A percentile compares a stretch with the other conserved stretches of the same genome.
Conservation (phyloP, 2,113 vertebrate species). For the Dinomys branickii region DNA sequence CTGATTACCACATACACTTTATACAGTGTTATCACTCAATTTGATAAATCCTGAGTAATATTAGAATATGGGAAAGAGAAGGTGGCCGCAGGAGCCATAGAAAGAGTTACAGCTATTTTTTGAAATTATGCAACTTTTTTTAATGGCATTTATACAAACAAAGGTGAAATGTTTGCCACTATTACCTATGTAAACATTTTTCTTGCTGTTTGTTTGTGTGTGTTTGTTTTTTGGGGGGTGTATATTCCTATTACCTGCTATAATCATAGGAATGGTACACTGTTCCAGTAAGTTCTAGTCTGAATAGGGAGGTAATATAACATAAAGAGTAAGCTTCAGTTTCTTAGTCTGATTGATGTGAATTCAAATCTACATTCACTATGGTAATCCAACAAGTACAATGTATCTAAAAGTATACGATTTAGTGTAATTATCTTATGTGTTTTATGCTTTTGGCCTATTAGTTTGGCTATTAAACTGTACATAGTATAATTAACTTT, state of each 20-base stretch:
- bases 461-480: background rate
- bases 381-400: background rate
- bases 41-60: background rate
- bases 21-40: background rate
- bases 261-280: background rate
- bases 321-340: background rate
- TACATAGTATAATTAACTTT: background rate
- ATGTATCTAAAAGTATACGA: background rate
- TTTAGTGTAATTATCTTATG: background rate
- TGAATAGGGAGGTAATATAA: background rate
- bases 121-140: background rate
- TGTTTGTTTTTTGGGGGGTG: background rate
- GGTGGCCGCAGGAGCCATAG: background rate
- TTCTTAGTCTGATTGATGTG: background rate
- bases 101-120: background rate
- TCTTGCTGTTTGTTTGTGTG: no score
- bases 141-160: constrained; percentile 27
- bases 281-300: background rate
- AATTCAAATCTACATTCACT: background rate
- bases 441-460: background rate
- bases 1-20: background rate
- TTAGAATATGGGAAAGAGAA: background rate
- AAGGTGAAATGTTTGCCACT: background rate
- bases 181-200: background rate
- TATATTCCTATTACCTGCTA: background rate